phyloP scores from a whole-genome alignment of 2,888 invertebrate species.

The Perithous albicinctus region DNA sequence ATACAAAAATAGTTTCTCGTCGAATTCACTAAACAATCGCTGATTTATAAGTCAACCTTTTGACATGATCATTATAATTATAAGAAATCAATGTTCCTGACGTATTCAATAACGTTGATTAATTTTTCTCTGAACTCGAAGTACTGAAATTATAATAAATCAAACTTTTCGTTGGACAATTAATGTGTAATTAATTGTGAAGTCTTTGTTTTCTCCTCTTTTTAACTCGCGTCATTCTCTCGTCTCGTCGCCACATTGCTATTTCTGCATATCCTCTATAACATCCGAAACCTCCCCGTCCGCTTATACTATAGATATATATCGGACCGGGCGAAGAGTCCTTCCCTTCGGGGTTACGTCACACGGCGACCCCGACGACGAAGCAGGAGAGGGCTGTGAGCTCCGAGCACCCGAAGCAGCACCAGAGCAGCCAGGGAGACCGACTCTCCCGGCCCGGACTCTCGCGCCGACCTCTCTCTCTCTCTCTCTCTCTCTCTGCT shows the following conservation, averaged over 20 bases:
- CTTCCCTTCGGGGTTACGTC: constrained; percentile 18
- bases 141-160: too few relatives aligned
- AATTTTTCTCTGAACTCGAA: too few relatives aligned
- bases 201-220: background rate
- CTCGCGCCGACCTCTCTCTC: background rate
- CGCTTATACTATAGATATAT: constrained; percentile 5
- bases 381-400: constrained; percentile 2
- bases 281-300: constrained; percentile 3
- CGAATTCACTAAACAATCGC: too few relatives aligned
- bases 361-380: constrained; percentile 22
- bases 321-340: constrained; percentile 23
- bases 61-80: too few relatives aligned
- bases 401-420: constrained; percentile 13
- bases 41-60: too few relatives aligned
- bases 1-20: too few relatives aligned
- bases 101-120: too few relatives aligned
- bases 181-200: too few relatives aligned
- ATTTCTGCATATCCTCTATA: constrained; percentile 10
- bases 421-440: constrained; percentile 14
- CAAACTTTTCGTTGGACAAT: too few relatives aligned
- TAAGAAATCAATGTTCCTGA: too few relatives aligned
- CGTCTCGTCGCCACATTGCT: background rate
- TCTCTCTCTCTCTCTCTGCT: background rate
- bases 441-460: constrained; percentile 2
- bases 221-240: background rate